Evolutionary conservation across 2,113 vertebrate genomes (phyloP).

Genomic region (Casuarius casuarius): DNA sequence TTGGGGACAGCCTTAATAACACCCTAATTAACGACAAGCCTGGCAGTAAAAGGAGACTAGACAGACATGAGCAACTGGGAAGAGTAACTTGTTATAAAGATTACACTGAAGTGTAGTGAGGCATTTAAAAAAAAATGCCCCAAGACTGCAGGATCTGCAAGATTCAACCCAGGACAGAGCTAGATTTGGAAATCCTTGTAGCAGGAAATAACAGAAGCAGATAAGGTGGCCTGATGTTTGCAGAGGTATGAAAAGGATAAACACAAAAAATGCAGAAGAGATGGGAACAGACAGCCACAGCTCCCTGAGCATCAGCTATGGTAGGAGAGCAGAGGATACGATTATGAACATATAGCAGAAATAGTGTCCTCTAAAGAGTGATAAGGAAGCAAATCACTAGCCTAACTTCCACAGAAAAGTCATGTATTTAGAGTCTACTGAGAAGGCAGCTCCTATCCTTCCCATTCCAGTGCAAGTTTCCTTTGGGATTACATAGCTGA

Average conservation of each 20-base stretch:
- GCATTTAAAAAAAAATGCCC: background rate
- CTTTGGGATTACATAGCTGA: background rate
- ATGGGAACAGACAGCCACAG: background rate
- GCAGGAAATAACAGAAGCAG: background rate
- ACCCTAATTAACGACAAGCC: background rate
- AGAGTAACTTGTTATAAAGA: background rate
- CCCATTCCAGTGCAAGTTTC: background rate
- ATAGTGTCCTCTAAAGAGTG: background rate
- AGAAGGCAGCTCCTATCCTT: background rate
- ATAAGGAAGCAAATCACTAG: background rate
- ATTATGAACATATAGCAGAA: background rate
- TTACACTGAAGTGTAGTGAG: background rate
- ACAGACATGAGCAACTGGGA: background rate
- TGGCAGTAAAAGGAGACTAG: background rate
- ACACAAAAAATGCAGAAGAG: background rate
- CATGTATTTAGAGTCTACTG: background rate
- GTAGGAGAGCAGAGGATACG: background rate
- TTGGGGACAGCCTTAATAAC: background rate
- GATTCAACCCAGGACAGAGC: background rate
- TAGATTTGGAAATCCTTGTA: background rate
- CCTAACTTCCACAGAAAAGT: background rate
- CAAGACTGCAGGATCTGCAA: background rate
- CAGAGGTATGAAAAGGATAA: background rate
- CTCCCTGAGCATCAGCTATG: accelerated
- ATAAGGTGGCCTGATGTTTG: accelerated